Percentiles rank a stretch among this genome's conserved stretches.
Conservation (phyloP, 2,113 vertebrate genomes). For the Azemiops feae region DNA sequence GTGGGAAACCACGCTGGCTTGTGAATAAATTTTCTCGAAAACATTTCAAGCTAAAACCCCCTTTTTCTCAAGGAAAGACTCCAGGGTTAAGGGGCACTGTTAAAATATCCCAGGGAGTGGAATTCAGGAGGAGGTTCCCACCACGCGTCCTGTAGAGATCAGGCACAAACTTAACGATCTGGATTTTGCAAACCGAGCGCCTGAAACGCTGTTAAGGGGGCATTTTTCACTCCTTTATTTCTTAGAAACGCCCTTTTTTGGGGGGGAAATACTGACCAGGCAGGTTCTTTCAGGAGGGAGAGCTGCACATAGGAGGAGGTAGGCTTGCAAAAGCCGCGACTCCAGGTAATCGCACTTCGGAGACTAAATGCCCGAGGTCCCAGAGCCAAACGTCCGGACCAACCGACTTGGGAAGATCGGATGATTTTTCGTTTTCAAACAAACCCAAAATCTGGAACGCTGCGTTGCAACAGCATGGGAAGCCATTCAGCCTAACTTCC, state of each 20-base stretch:
- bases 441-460: neutral
- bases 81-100: neutral
- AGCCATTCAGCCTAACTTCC: neutral
- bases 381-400: neutral
- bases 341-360: neutral
- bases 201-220: neutral
- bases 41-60: neutral
- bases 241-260: neutral
- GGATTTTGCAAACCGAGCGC: neutral
- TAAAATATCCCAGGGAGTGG: neutral
- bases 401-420: too few relatives aligned
- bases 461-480: neutral
- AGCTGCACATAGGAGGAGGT: too few relatives aligned
- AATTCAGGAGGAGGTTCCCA: neutral
- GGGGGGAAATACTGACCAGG: neutral
- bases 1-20: neutral
- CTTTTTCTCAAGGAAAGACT: neutral
- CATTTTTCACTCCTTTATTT: neutral
- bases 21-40: neutral
- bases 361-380: neutral
- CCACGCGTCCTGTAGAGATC: neutral
- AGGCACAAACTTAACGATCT: neutral
- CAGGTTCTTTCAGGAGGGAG: neutral
- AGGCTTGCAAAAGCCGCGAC: too few relatives aligned
- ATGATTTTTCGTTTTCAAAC: neutral